phyloP scores from a whole-genome alignment of 2,888 invertebrate genomes.

The Epirrhoe tristata region DNA sequence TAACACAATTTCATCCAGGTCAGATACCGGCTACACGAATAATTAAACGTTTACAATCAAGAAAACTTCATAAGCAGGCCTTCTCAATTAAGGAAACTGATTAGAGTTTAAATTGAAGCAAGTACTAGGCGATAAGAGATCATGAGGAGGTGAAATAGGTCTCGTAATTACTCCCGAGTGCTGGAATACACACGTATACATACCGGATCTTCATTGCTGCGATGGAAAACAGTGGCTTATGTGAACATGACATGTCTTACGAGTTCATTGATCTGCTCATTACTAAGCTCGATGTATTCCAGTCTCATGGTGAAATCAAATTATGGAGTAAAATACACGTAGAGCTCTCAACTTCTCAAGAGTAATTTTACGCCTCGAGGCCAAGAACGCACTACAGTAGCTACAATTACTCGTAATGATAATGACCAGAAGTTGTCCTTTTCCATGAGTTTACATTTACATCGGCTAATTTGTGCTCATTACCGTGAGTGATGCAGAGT shows the following conservation, averaged over 20 bases:
- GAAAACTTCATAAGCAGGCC: not conserved
- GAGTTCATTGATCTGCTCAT: conserved; percentile 33
- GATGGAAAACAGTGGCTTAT: conserved; percentile 16
- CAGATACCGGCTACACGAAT: not conserved
- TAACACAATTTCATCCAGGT: not conserved
- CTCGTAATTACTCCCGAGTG: conserved; percentile 36
- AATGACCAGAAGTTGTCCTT: conserved; percentile 19
- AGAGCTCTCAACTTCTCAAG: conserved; percentile 1
- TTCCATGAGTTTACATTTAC: conserved; percentile 6
- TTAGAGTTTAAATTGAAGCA: conserved; percentile 18
- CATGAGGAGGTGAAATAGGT: conserved; percentile 38
- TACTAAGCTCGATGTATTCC: conserved; percentile 13
- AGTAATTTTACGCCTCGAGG: conserved; percentile 21
- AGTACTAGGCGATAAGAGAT: conserved; percentile 45
- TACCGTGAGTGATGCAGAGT: not conserved
- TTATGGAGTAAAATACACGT: conserved; percentile 12
- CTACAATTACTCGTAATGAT: conserved; percentile 25
- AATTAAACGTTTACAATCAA: not conserved
- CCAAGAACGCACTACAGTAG: conserved; percentile 16
- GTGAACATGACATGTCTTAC: conserved; percentile 17
- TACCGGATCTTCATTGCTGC: conserved; percentile 19
- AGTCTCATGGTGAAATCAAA: conserved; percentile 16
- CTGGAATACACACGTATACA: conserved; percentile 30
- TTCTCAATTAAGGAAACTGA: conserved; percentile 9
- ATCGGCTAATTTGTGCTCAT: conserved; percentile 14